Conservation (phyloP, 2,888 invertebrate genomes). For the Lumbricus terrestris region DNA sequence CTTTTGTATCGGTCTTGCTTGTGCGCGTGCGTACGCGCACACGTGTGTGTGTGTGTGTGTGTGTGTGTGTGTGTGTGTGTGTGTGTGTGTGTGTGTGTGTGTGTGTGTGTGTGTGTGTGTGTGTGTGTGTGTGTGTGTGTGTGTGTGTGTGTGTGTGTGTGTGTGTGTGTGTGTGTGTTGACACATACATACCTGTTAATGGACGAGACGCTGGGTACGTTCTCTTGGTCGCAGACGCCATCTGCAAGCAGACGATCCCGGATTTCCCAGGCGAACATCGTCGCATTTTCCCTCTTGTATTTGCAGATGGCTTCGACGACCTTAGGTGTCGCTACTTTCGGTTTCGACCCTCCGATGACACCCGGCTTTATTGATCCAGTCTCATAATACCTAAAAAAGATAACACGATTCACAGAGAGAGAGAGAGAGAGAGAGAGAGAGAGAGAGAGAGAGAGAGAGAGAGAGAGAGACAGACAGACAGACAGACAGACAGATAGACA, state of each 20-base stretch:
- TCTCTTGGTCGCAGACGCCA: constrained; percentile 75
- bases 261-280: constrained; percentile 96
- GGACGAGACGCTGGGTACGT: constrained; percentile 87
- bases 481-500: too few species aligned
- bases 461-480: too few species aligned
- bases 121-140: too few species aligned
- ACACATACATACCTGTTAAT: constrained; percentile 75
- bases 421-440: too few species aligned
- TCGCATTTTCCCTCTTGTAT: constrained; percentile 90
- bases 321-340: constrained; percentile 87
- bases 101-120: too few species aligned
- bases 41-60: too few species aligned
- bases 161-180: constrained; percentile 78
- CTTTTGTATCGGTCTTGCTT: background rate
- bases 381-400: constrained; percentile 27
- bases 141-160: constrained; percentile 56
- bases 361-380: constrained; percentile 33
- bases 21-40: too few species aligned
- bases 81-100: too few species aligned
- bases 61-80: too few species aligned
- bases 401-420: background rate
- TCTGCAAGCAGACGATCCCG: constrained; percentile 84
- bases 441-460: background rate
- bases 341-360: constrained; percentile 32
- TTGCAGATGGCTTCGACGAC: constrained; percentile 94